Evolutionary conservation across 2,888 invertebrate species (phyloP).

Genomic region (Spicauda simplicius): DNA sequence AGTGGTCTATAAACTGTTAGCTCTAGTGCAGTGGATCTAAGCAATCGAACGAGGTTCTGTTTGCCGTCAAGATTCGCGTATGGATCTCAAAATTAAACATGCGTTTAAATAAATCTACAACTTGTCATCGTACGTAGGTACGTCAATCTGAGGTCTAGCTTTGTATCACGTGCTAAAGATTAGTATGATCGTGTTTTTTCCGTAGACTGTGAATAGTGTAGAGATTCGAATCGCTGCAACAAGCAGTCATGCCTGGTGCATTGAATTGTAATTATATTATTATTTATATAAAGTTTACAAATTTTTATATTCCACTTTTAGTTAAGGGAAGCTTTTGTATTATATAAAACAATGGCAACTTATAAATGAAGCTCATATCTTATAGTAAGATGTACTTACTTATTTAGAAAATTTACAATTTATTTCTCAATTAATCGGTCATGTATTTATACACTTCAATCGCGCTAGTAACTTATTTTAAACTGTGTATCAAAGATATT

Average conservation of each 20-base stretch:
- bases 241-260: conserved; percentile 65
- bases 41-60: conserved; percentile 68
- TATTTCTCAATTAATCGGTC: conserved; percentile 21
- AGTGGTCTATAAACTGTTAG: conserved; percentile 67
- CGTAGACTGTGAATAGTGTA: conserved; percentile 68
- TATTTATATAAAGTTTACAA: conserved; percentile 68
- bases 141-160: conserved; percentile 46
- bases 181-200: conserved; percentile 62
- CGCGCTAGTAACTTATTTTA: conserved; percentile 46
- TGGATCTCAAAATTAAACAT: conserved; percentile 68
- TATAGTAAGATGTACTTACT: conserved; percentile 68
- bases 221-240: conserved; percentile 55
- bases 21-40: conserved; percentile 70
- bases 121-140: conserved; percentile 26
- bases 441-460: conserved; percentile 36
- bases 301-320: conserved; percentile 62
- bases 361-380: conserved; percentile 61
- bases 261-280: conserved; percentile 61
- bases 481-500: conserved; percentile 34
- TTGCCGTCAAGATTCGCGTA: conserved; percentile 59
- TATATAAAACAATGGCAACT: conserved; percentile 46
- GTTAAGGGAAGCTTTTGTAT: conserved; percentile 59
- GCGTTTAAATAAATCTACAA: conserved; percentile 40
- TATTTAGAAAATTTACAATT: conserved; percentile 52
- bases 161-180: conserved; percentile 59